Evolutionary conservation across 2,888 invertebrate species (phyloP), one percentile per base, ranked within the genome.

Genomic region (Dexiosoma caninum): DNA sequence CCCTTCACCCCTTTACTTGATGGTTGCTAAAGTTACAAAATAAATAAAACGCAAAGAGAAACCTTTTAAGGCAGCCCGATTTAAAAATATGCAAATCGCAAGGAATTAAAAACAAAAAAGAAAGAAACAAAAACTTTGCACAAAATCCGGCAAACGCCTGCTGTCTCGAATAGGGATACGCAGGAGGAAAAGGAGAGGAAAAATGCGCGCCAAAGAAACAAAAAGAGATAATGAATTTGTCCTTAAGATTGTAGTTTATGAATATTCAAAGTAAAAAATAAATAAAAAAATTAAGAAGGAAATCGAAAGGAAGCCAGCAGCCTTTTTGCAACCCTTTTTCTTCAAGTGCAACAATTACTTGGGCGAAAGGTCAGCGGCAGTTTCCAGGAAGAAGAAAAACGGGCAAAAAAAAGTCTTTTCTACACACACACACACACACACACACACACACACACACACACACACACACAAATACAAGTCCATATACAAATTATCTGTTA

Each of bases 321-420:
- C 14, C 37, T 42, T 23, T 27, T 46, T 55, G 32, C 71, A 60
- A 72, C 71, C 76, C 57, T 57, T 74, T 55, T 35, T 19, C 16
- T 0, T 2, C 6, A 19, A 10, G 44, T 23, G 10, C 49, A 60
- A 55, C 67, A 57, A 59, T 69, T 42, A 32, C 27, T 81, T 67
- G 42, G 49, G 49, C 81, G 77, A 70, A 81, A 72, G 77, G 81
- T 74, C 71, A 82, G 74, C 78, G 78, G 46, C 71, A 66, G 57
- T n/a, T n/a, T 53, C 62, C 46, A 32, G 44, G 30, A 30, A 37
- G 51, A 19, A 72, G 44, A 19, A 67, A 40, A 10, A 53, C 12
- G 10, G 16, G 14, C 42, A 32, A 12, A 1, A 27, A 59, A 55
- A 70, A 12, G 37, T 74, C 55, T 74, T 57, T 10, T 14, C 53